Percentiles rank a stretch among this genome's conserved stretches.
These are phyloP conservation scores for Lytechinus variegatus DNA, from an alignment of 35 echinoderm and acorn worm species.

Conservation along the genomic window DNA sequence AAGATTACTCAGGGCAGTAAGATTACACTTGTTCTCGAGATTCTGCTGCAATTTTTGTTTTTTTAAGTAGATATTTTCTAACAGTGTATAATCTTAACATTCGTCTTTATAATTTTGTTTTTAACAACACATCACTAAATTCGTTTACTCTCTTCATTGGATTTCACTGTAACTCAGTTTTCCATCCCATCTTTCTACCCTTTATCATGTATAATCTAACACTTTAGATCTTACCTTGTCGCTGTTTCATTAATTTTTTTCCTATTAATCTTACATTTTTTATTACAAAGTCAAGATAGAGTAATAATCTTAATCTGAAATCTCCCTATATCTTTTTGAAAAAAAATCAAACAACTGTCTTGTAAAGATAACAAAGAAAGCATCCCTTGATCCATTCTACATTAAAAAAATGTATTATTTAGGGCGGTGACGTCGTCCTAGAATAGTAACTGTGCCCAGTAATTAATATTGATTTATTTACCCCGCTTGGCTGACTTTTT, in stretches of 20 bases:
- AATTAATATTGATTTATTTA: conserved; percentile 16
- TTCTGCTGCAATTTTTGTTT: no score
- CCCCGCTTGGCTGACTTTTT: background rate
- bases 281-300: background rate
- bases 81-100: background rate
- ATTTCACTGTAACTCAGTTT: background rate
- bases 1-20: no score
- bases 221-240: background rate
- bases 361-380: background rate
- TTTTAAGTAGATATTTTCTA: background rate
- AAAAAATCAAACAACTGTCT: no score
- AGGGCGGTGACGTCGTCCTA: background rate
- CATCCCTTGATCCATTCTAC: background rate
- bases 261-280: background rate
- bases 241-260: background rate
- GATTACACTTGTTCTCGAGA: no score
- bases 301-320: no score
- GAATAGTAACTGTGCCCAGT: background rate
- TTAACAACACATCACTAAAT: background rate
- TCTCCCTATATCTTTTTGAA: no score
- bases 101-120: background rate
- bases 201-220: background rate
- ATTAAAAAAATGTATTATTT: background rate
- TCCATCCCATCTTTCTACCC: background rate
- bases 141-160: background rate